Evolutionary conservation across 2,113 vertebrate species (phyloP).

Genomic region (Prietella phreatophila): DNA sequence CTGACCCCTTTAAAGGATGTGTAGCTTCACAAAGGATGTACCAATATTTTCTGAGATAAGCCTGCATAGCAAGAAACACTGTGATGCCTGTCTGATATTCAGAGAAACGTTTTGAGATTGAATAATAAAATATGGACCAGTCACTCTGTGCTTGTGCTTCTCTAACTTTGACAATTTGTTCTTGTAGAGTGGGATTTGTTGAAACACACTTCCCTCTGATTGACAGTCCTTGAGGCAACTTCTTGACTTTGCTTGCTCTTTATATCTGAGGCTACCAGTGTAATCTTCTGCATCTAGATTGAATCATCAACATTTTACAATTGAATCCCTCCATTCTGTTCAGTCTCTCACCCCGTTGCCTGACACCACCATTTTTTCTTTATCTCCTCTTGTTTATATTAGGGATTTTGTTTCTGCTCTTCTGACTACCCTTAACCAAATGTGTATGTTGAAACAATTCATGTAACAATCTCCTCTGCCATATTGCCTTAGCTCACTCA

Average conservation of each 20-base stretch:
- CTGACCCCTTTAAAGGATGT: not conserved
- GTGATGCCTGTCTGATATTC: not conserved
- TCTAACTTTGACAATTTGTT: constrained; percentile 24
- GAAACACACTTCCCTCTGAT: constrained; percentile 17
- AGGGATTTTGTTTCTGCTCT: not conserved
- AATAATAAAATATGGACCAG: constrained; percentile 26
- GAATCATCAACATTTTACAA: constrained; percentile 44
- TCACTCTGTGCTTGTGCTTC: constrained; percentile 1
- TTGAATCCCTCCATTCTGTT: constrained; percentile 8
- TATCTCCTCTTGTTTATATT: not conserved
- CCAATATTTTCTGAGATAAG: not conserved
- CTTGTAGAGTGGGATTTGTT: constrained; percentile 13
- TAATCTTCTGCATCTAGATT: constrained; percentile 31
- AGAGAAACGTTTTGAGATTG: constrained; percentile 24
- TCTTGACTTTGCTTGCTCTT: constrained; percentile 6
- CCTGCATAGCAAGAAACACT: not conserved
- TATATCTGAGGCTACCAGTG: constrained; percentile 5
- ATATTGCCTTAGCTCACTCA: not conserved
- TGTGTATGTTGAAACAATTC: constrained; percentile 19
- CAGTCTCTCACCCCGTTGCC: not conserved
- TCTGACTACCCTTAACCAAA: not conserved
- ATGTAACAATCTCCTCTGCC: not conserved
- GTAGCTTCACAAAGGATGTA: not conserved
- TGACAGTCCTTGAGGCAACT: constrained; percentile 39
- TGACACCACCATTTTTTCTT: not conserved